phyloP scores from a whole-genome alignment of 2,113 vertebrate genomes.

The Phyllopteryx taeniolatus region DNA sequence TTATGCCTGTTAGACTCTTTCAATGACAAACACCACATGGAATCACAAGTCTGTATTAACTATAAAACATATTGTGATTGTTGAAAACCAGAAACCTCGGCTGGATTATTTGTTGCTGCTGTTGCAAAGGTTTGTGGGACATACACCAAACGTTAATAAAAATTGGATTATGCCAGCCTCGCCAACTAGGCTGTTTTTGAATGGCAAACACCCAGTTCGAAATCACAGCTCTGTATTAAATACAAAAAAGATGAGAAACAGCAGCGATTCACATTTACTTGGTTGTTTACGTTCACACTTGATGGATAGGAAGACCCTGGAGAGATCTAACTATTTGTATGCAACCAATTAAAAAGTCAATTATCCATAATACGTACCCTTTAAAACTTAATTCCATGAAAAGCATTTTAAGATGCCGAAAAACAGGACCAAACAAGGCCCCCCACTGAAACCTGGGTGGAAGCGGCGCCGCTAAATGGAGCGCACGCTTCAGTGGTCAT shows the following conservation, averaged over 20 bases:
- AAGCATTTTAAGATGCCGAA: background rate
- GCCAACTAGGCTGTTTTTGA: background rate
- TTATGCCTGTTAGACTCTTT: no score
- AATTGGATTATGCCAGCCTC: no score
- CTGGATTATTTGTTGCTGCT: no score
- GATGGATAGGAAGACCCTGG: background rate
- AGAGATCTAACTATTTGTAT: background rate
- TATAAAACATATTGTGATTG: no score
- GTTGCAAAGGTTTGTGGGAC: no score
- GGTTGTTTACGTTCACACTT: background rate
- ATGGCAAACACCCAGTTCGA: background rate
- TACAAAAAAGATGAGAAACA: background rate
- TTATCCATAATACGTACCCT: background rate
- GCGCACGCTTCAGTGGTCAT: conserved; percentile 61
- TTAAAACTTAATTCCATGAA: background rate
- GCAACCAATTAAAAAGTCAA: background rate
- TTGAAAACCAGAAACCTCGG: no score
- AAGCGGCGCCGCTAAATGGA: conserved; percentile 63
- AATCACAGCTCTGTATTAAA: background rate
- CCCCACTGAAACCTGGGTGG: conserved; percentile 42
- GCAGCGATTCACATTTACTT: background rate
- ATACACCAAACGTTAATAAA: no score
- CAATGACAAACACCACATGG: no score
- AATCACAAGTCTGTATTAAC: no score
- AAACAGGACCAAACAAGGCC: conserved; percentile 2